Base-by-base conservation (phyloP, 2,113 vertebrate species). In the Malurus cyaneus region DNA sequence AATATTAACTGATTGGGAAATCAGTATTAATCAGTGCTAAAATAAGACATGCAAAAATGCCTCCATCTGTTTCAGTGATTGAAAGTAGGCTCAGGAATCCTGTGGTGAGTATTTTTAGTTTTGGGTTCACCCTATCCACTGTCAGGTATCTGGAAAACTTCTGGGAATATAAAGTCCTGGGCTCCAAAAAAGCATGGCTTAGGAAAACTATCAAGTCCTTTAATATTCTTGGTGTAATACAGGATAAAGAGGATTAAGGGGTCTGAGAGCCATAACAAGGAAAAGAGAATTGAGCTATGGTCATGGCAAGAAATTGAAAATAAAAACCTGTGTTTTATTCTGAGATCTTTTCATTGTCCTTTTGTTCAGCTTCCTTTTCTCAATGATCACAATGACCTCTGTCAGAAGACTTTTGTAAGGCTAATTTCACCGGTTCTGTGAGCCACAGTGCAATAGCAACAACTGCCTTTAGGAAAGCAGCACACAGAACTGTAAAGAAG, bases 351-450 rank as follows among this genome's bases (percentile, higher is more conserved):
- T 64, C 12, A 8, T 21, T 41, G 11, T 36, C 9, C 14, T 25
- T 83, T 34, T 54, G 8, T 61, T 80, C 18, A 65, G 50, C 50
- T 90, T 57, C 24, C n/a, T 47, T 2, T 83, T 73, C 17, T 32
- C 4, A 52, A 54, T 80, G 18, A 53, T 70, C 2, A 0, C 12
- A 69, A 15, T n/a, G 25, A 50, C 14, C 15, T 73, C 0, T 59
- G 36, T 73, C 31, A 56, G 67, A 84, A 46, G 32, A 44, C 5
- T 49, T 78, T 42, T 41, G 4, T 60, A 71, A 44, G 53, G 36
- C 10, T 41, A 56, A 34, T 5, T 88, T 78, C 39, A 11, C 47
- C 49, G 46, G 28, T 29, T 62, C 20, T 1, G 0, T 47, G 42
- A 57, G 17, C 42, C 23, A 2, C 8, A 28, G 31, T 62, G 69